Evolutionary conservation across 2,113 vertebrate species (phyloP).

Genomic region (Desmodus rotundus): DNA sequence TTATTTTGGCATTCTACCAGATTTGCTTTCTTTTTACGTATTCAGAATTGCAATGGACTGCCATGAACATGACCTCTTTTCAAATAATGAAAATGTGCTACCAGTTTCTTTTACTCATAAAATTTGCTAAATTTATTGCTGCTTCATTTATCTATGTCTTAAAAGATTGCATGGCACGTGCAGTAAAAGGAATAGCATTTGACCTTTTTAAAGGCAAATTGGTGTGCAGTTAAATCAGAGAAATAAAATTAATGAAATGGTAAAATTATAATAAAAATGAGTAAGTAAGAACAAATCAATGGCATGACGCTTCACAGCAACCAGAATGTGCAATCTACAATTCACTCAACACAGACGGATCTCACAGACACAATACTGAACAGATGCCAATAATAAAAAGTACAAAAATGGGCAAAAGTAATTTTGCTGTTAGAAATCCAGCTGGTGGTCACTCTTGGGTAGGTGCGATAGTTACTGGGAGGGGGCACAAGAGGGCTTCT

Average conservation of each 20-base stretch:
- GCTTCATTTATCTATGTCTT: conserved; percentile 75
- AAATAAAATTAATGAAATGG: conserved; percentile 70
- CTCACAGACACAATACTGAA: neutral
- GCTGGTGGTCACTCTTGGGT: neutral
- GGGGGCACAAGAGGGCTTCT: neutral
- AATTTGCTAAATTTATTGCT: conserved; percentile 73
- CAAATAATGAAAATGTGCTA: conserved; percentile 63
- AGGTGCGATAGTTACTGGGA: neutral
- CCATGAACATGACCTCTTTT: conserved; percentile 56
- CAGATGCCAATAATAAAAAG: neutral
- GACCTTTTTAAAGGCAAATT: conserved; percentile 73
- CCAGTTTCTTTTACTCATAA: conserved; percentile 72
- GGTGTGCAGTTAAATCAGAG: conserved; percentile 42
- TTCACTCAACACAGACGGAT: neutral
- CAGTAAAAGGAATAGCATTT: conserved; percentile 65
- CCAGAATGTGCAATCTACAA: neutral
- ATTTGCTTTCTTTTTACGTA: conserved; percentile 55
- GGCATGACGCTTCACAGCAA: neutral
- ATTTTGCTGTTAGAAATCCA: neutral
- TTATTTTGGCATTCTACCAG: conserved; percentile 64
- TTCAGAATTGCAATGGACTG: conserved; percentile 55
- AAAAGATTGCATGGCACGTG: conserved; percentile 70
- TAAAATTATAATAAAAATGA: conserved; percentile 52
- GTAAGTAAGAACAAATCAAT: conserved; percentile 17
- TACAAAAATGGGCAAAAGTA: neutral